Percentiles rank a stretch among this genome's conserved stretches.
These are phyloP conservation scores for Acleris laterana DNA, from an alignment of 2,888 invertebrate species.

Conservation along the genomic window DNA sequence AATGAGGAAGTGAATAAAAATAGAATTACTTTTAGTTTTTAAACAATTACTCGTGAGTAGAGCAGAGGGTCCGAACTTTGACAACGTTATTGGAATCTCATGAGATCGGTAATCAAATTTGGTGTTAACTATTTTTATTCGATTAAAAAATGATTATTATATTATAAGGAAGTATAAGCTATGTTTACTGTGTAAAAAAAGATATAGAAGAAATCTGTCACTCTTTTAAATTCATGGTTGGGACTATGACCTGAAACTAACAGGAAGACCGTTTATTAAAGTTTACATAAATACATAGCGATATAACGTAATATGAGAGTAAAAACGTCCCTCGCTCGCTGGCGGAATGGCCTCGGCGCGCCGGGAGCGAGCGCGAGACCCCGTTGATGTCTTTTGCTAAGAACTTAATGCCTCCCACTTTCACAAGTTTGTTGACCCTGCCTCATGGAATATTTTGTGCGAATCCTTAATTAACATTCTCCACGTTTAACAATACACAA, in stretches of 20 bases:
- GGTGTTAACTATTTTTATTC: too few relatives aligned
- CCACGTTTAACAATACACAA: background rate
- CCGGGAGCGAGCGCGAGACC: conserved; percentile 49
- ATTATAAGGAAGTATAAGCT: too few relatives aligned
- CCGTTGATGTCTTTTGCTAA: conserved; percentile 80
- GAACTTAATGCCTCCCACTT: conserved; percentile 64
- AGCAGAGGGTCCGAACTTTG: too few relatives aligned
- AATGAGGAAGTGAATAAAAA: conserved; percentile 1
- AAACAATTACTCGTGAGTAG: background rate
- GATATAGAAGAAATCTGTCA: too few relatives aligned
- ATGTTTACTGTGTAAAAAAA: too few relatives aligned
- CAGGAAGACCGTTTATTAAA: too few relatives aligned
- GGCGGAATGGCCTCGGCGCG: conserved; percentile 15
- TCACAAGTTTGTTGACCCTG: conserved; percentile 68
- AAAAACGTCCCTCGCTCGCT: background rate
- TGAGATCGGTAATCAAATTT: too few relatives aligned
- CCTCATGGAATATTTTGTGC: conserved; percentile 40
- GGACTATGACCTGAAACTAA: too few relatives aligned
- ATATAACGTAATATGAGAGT: background rate
- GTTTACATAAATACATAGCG: too few relatives aligned
- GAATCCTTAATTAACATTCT: conserved; percentile 6
- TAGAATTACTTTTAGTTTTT: background rate
- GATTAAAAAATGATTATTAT: too few relatives aligned
- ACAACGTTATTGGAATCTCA: too few relatives aligned
- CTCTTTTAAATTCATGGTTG: too few relatives aligned